Evolutionary conservation across 2,888 invertebrate genomes (phyloP), one percentile per base, ranked within the genome.

Genomic region (Himalopsyche kuldschensis): DNA sequence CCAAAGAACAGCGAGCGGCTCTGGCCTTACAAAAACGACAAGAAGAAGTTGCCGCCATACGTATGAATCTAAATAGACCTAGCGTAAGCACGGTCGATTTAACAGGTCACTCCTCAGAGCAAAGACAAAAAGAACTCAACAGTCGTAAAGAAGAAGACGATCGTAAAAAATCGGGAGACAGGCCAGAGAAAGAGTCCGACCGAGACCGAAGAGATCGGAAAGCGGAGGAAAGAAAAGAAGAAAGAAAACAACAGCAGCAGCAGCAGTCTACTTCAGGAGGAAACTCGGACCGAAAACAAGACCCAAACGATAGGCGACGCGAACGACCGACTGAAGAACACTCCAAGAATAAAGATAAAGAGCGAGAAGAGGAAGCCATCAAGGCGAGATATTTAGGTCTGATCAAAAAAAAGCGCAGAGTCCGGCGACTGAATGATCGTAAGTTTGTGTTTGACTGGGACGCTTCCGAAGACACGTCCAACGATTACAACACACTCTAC

Each of bases 371-470:
- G 75, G 98, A 98, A 90, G 99, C 99, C 0, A 99, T 99, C 83
- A 97, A 97, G 88, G 99, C 99, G 88, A 93, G 99, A 5, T 99
- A 99, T 89, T 92, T 99, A 79, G 99, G 99, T 0, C 94, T 98
- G 76, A 92, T 97, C 0, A 99, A 98, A 89, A 98, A 98, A 89
- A 98, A 98, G 88, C 94, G 98, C 17, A 92, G 99, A 83, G 97
- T 98, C 0, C 92, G 99, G 24, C 93, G 99, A 85, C 91, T 99
- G 69, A 99, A 99, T 90, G 99, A 99, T 89, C 93, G 99, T 20
- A 99, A 99, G 91, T 99, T 99, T 92, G 99, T 99, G 0, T 99
- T 99, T 90, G 99, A 99, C 90, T 99, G 99, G 99, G 99, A 99
- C 91, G 98, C 98, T 0, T 96, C 97, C 0, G 99, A 99, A 90